These are phyloP conservation scores for Antitype chi DNA, from an alignment of 2,888 invertebrate genomes.

Conservation along the genomic window DNA sequence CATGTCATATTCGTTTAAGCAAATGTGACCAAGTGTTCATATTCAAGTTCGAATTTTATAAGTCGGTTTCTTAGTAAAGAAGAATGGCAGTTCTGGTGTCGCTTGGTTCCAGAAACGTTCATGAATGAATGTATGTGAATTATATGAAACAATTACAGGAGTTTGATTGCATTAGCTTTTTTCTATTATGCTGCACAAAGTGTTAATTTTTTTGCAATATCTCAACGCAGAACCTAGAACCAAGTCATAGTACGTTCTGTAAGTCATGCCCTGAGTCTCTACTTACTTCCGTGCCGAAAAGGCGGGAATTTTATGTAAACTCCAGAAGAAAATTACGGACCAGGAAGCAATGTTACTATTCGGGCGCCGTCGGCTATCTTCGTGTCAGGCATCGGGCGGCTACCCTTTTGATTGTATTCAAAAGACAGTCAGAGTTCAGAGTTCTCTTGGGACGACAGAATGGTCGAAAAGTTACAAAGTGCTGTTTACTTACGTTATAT, in stretches of 20 bases:
- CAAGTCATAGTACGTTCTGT: not conserved
- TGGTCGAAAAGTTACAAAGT: not conserved
- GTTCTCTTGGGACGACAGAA: not conserved
- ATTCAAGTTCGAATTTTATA: not conserved
- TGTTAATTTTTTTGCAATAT: no score
- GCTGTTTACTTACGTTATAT: not conserved
- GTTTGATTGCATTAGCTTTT: no score
- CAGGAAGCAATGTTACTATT: not conserved
- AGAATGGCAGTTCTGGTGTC: no score
- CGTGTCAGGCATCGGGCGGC: no score
- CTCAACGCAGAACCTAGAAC: no score
- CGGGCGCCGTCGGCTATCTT: no score
- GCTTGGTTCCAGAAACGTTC: no score
- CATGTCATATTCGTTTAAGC: not conserved
- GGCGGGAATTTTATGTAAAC: not conserved
- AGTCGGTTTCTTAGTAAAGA: not conserved
- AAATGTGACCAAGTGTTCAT: not conserved
- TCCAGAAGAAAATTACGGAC: not conserved
- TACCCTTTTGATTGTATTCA: slow-evolving; percentile 28
- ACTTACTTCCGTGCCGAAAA: not conserved
- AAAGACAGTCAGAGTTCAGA: not conserved
- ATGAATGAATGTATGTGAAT: no score
- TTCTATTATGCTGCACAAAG: no score
- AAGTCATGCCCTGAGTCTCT: not conserved
- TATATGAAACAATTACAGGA: no score